A percentile compares a stretch with the other conserved stretches of the same genome.
Conservation (phyloP, 2,888 invertebrate genomes). For the Heliothis peltigera region DNA sequence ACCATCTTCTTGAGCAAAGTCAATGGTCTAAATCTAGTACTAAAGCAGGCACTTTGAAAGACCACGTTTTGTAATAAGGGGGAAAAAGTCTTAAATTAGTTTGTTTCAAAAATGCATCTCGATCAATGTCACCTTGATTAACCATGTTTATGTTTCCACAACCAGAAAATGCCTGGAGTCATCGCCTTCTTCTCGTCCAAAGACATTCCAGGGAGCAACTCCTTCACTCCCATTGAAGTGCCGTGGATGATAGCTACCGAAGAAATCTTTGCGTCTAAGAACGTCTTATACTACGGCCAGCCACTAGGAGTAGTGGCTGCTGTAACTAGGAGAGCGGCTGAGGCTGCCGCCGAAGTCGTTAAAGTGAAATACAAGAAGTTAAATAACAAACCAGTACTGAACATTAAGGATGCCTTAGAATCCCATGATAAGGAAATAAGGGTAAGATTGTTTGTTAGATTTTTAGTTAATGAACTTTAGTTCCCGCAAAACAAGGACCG, state of each 20-base stretch:
- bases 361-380: slow-evolving; percentile 89
- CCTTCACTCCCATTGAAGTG: slow-evolving; percentile 82
- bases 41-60: no score
- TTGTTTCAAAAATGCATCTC: not conserved
- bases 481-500: no score
- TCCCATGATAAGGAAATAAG: slow-evolving; percentile 81
- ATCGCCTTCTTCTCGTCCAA: slow-evolving; percentile 91
- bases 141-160: slow-evolving; percentile 42
- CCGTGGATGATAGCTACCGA: slow-evolving; percentile 80
- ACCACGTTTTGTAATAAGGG: no score
- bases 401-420: slow-evolving; percentile 85
- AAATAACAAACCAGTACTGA: slow-evolving; percentile 80
- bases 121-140: not conserved
- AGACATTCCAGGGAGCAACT: slow-evolving; percentile 93
- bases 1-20: no score
- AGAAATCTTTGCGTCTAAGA: slow-evolving; percentile 88
- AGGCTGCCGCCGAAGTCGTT: slow-evolving; percentile 78
- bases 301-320: slow-evolving; percentile 94
- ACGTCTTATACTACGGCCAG: slow-evolving; percentile 92
- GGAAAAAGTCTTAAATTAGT: no score
- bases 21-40: no score
- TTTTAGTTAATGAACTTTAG: not conserved
- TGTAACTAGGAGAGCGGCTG: slow-evolving; percentile 84
- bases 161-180: slow-evolving; percentile 91
- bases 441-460: slow-evolving; percentile 67